Percentiles rank a stretch among this genome's conserved stretches.
Conservation (phyloP, 2,888 invertebrate genomes). For the Apamea anceps region DNA sequence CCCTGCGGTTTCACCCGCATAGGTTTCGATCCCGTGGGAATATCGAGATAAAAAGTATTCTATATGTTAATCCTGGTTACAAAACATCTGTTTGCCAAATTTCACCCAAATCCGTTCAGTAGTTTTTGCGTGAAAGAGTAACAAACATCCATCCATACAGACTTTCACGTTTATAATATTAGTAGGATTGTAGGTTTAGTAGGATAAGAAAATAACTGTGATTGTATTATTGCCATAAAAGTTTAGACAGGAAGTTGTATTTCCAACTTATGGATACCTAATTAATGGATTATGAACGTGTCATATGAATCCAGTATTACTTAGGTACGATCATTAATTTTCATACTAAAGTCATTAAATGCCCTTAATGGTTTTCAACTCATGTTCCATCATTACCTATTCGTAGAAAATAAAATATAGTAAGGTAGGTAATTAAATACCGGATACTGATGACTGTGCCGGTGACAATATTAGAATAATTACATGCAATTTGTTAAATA, state of each 20-base stretch:
- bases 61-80: too few species aligned
- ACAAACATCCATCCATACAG: too few species aligned
- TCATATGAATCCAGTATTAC: background rate
- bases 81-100: too few species aligned
- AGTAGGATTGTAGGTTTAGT: too few species aligned
- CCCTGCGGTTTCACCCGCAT: too few species aligned
- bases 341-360: constrained; percentile 2
- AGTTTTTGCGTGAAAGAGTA: too few species aligned
- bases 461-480: background rate
- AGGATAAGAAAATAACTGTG: background rate
- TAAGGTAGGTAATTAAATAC: background rate
- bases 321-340: background rate
- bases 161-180: too few species aligned
- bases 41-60: too few species aligned
- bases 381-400: constrained; percentile 3
- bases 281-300: background rate
- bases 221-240: constrained; percentile 2
- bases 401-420: background rate
- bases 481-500: background rate
- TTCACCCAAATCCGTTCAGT: too few species aligned
- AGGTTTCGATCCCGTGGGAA: too few species aligned
- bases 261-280: background rate
- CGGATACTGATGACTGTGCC: background rate
- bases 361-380: constrained; percentile 4
- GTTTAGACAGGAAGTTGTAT: background rate